Conservation (phyloP, 2,113 vertebrate genomes). For the Typhlomys cinereus region DNA sequence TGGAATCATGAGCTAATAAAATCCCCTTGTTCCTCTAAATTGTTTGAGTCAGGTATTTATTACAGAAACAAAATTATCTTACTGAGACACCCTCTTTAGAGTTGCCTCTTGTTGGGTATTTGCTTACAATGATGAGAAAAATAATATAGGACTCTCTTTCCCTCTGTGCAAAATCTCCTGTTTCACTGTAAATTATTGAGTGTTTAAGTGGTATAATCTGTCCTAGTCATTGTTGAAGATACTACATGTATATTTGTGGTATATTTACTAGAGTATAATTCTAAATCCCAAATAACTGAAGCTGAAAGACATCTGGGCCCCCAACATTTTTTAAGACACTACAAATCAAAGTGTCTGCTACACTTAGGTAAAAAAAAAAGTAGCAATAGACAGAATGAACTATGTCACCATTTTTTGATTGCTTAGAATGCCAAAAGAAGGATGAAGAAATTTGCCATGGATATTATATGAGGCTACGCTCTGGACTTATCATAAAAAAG, state of each 20-base stretch:
- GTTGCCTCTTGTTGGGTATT: background rate
- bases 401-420: background rate
- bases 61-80: no score
- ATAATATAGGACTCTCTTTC: background rate
- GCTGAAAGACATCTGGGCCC: background rate
- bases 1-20: no score
- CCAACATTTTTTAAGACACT: background rate
- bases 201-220: background rate
- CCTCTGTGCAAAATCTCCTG: background rate
- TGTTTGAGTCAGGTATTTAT: no score
- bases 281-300: slow-evolving; percentile 40
- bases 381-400: slow-evolving; percentile 32
- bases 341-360: background rate
- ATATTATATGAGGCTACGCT: slow-evolving; percentile 53
- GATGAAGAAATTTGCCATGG: background rate
- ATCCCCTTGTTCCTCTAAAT: no score
- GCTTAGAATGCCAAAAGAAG: slow-evolving; percentile 55
- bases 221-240: background rate
- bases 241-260: background rate
- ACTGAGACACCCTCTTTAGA: no score
- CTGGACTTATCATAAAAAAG: slow-evolving; percentile 47
- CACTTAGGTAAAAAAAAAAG: slow-evolving; percentile 9
- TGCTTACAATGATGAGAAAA: background rate
- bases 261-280: background rate
- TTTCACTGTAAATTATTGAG: background rate